A percentile compares a stretch with the other conserved stretches of the same genome.
Conservation (phyloP, 2,797 vertebrate genomes). For the Lutjanus campechanus region DNA sequence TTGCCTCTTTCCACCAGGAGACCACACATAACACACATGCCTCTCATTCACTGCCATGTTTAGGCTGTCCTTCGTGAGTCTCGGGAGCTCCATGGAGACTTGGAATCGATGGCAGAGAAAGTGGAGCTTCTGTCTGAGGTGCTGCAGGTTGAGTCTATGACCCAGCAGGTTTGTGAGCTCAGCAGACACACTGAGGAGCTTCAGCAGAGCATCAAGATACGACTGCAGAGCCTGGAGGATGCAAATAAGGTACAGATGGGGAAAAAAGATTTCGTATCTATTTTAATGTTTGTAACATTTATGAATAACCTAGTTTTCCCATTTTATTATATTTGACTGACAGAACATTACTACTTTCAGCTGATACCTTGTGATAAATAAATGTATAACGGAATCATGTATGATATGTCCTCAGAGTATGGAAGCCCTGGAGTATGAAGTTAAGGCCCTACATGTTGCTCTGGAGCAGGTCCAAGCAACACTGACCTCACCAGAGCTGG, state of each 20-base stretch:
- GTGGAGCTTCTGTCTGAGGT: conserved; percentile 90
- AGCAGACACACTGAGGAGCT: conserved; percentile 92
- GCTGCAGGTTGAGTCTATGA: conserved; percentile 90
- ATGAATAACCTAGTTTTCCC: background rate
- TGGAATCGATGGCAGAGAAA: conserved; percentile 94
- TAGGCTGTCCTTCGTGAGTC: conserved; percentile 94
- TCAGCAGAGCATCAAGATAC: conserved; percentile 88
- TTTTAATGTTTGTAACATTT: background rate
- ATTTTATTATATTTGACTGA: background rate
- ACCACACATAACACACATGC: background rate
- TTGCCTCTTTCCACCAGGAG: background rate
- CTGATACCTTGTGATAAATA: background rate
- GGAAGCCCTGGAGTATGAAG: conserved; percentile 93
- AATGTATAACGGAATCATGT: background rate
- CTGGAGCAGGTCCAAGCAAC: conserved; percentile 93
- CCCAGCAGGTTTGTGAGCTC: conserved; percentile 92
- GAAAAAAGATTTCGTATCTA: background rate
- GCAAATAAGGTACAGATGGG: conserved; percentile 89
- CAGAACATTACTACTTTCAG: background rate
- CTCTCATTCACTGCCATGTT: conserved; percentile 4
- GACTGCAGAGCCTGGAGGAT: conserved; percentile 93
- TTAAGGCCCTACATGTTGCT: conserved; percentile 91
- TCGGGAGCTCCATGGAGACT: conserved; percentile 90
- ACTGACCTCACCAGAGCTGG: conserved; percentile 92
- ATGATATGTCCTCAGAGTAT: conserved; percentile 88